Conservation (phyloP, 2,888 invertebrate species). For the Drosophila flavopinicola region DNA sequence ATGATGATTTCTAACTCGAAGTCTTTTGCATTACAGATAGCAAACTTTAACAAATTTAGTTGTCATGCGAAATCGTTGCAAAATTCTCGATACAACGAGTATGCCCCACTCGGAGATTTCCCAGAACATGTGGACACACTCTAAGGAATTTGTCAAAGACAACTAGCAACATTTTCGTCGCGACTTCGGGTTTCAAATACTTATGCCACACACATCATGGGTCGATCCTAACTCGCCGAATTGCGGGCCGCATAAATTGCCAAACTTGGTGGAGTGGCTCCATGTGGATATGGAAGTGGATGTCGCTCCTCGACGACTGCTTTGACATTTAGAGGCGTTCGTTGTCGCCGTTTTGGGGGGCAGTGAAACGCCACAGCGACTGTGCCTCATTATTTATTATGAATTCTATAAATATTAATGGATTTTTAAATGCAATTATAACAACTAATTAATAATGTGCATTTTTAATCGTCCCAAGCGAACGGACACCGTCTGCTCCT, state of each 20-base stretch:
- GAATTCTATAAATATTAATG: slow-evolving; percentile 84
- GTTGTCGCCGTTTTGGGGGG: slow-evolving; percentile 50
- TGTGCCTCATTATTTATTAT: slow-evolving; percentile 82
- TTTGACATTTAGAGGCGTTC: slow-evolving; percentile 71
- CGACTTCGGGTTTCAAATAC: slow-evolving; percentile 64
- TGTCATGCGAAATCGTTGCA: slow-evolving; percentile 2
- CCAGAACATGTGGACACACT: slow-evolving; percentile 56
- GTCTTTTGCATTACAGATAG: too few relatives aligned
- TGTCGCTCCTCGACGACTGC: slow-evolving; percentile 44
- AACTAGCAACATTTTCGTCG: slow-evolving; percentile 62
- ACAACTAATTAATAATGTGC: slow-evolving; percentile 84
- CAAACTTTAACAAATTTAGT: background rate
- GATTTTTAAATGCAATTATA: slow-evolving; percentile 84
- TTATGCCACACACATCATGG: slow-evolving; percentile 77
- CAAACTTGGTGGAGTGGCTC: slow-evolving; percentile 62
- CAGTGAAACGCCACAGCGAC: slow-evolving; percentile 28
- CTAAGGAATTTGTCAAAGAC: slow-evolving; percentile 80
- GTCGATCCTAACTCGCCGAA: slow-evolving; percentile 55
- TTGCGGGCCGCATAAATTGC: slow-evolving; percentile 69
- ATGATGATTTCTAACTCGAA: too few relatives aligned
- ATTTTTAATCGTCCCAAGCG: slow-evolving; percentile 78
- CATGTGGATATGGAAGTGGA: slow-evolving; percentile 5
- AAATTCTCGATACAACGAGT: slow-evolving; percentile 16
- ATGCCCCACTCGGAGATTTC: slow-evolving; percentile 36
- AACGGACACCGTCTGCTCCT: slow-evolving; percentile 25